Base-by-base conservation (phyloP, 2,797 vertebrate species). In the Philypnodon macrostomus region DNA sequence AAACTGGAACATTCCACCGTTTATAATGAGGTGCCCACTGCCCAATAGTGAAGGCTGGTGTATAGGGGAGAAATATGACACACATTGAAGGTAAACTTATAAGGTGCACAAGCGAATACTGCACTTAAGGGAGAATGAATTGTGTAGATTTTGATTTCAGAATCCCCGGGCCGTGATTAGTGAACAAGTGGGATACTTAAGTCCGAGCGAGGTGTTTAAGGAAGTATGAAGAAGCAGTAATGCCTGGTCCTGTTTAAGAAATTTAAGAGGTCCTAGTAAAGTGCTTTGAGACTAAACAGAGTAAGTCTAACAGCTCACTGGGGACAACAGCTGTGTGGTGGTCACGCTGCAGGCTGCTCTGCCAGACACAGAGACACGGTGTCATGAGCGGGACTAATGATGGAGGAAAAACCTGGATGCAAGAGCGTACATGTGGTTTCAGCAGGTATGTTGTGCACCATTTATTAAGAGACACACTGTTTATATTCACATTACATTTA, bases 181-280 rank as follows among this genome's bases (percentile, higher is more conserved):
- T 45, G 52, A 81, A 77, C 49, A 80, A 70, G 67, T 75, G 76
- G 67, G 58, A 83, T 62, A 75, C 84, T 84, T 78, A 77, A 66
- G 74, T 66, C 67, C 65, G 61, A 63, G 54, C 50, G 73, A 69
- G 71, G 68, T 71, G 73, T 79, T 79, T 64, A 76, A 63, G 45
- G 59, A 52, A 72, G 63, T 59, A 61, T 40, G 58, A 49, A 32
- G 30, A 74, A 40, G 62, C 72, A 70, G 75, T 53, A 67, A 73
- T 74, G 73, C 58, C 72, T 79, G 80, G 79, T 58, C 69, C 27
- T 53, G 62, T 70, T 60, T 40, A 53, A 61, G 79, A 84, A 85
- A 86, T 76, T 84, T 70, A 84, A 83, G 73, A 63, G 75, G 67
- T 73, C 71, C 83, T 77, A 79, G 84, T 90, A 86, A 82, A 81